These are phyloP conservation scores for Drosophila aff. DNA, from an alignment of 1,140 invertebrate species.

Conservation along the genomic window DNA sequence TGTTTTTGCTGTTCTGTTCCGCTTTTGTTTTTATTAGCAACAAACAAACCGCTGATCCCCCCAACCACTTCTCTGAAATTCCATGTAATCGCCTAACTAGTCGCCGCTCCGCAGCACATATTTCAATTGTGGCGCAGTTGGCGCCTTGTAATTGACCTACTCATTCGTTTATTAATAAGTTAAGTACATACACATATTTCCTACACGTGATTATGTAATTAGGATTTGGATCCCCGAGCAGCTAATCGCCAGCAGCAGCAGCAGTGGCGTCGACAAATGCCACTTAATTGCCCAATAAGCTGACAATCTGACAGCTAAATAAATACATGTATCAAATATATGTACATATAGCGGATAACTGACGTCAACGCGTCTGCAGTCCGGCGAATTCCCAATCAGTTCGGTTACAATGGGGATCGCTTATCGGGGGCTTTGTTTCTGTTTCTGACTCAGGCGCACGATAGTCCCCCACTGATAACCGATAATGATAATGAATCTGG, in stretches of 20 bases:
- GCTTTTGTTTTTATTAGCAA: slow-evolving; percentile 20
- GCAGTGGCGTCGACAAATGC: slow-evolving; percentile 43
- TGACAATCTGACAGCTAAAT: slow-evolving; percentile 44
- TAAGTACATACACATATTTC: slow-evolving; percentile 30
- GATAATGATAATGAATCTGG: slow-evolving; percentile 66
- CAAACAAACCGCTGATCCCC: slow-evolving; percentile 7
- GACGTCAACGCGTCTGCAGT: slow-evolving; percentile 67
- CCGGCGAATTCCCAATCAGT: slow-evolving; percentile 33
- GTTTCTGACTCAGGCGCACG: slow-evolving; percentile 45
- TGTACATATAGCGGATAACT: slow-evolving; percentile 34
- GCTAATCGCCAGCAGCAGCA: slow-evolving; percentile 46
- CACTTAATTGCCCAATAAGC: slow-evolving; percentile 52
- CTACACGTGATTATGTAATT: slow-evolving; percentile 52
- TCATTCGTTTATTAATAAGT: slow-evolving; percentile 49
- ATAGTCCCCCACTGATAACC: slow-evolving; percentile 45
- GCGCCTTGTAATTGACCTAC: slow-evolving; percentile 64
- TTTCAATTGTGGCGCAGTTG: slow-evolving; percentile 55
- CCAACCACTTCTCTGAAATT: slow-evolving; percentile 8
- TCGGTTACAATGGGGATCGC: slow-evolving; percentile 29
- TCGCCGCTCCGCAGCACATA: slow-evolving; percentile 4
- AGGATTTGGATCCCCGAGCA: slow-evolving; percentile 32
- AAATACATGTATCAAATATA: not conserved
- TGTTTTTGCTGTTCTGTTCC: not conserved
- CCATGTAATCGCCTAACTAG: slow-evolving; percentile 25
- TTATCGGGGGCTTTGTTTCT: slow-evolving; percentile 41